These are phyloP conservation scores for Sebastiscus tertius DNA, from an alignment of 2,797 vertebrate genomes.

Conservation along the genomic window DNA sequence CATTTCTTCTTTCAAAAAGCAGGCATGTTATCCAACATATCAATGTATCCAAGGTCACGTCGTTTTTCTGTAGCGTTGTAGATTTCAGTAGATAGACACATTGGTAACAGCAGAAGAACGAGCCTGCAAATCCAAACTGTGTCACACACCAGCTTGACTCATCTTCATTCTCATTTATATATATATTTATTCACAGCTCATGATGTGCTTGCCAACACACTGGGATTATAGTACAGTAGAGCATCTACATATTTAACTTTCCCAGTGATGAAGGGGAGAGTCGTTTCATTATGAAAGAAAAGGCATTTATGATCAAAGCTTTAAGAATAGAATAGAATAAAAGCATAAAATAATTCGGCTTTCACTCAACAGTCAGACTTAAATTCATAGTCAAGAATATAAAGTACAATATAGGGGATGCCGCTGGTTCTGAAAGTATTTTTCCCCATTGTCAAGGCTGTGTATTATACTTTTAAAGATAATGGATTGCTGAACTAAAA, in stretches of 20 bases:
- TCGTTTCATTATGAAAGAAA: slow-evolving; percentile 27
- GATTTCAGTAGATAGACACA: slow-evolving; percentile 11
- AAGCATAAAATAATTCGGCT: neutral
- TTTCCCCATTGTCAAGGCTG: neutral
- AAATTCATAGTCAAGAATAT: neutral
- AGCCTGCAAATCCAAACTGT: slow-evolving; percentile 34
- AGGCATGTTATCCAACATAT: slow-evolving; percentile 1
- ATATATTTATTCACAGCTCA: slow-evolving; percentile 36
- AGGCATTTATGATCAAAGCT: slow-evolving; percentile 20
- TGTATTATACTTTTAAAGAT: neutral
- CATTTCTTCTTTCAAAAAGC: neutral
- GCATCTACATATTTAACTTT: slow-evolving; percentile 44
- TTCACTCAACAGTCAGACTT: neutral
- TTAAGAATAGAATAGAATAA: slow-evolving; percentile 4
- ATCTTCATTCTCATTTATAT: slow-evolving; percentile 38
- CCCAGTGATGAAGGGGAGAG: slow-evolving; percentile 15
- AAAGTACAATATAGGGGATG: neutral
- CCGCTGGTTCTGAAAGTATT: neutral
- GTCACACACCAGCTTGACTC: slow-evolving; percentile 56
- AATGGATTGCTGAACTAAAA: neutral
- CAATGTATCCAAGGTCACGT: neutral
- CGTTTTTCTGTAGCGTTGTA: neutral
- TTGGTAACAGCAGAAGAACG: slow-evolving; percentile 10
- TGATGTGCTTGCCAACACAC: slow-evolving; percentile 44
- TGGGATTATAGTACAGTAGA: slow-evolving; percentile 47